Conservation (phyloP, 1,140 invertebrate species). For the Fragariocoptes setiger region DNA sequence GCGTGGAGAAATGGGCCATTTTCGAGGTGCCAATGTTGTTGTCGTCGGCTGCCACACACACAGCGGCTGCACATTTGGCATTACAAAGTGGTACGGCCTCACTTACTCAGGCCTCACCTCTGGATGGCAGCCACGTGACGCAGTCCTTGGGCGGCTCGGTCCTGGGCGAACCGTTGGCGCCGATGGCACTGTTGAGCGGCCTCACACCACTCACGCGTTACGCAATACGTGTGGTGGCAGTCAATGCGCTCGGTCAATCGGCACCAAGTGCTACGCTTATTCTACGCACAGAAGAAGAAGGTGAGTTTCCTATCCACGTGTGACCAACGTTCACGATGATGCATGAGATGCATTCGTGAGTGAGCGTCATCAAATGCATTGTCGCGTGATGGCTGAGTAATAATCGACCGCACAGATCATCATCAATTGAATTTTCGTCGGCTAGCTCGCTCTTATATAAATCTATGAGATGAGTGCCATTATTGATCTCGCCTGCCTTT, state of each 20-base stretch:
- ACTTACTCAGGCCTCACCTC: background rate
- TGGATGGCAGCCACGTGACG: background rate
- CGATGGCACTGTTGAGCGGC: conserved; percentile 10
- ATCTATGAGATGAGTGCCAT: background rate
- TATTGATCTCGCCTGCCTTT: background rate
- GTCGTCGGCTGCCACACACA: background rate
- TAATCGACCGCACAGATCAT: too few species aligned
- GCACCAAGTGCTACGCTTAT: conserved; percentile 63
- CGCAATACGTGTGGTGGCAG: conserved; percentile 60
- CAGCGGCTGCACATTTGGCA: background rate
- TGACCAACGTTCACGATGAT: too few species aligned
- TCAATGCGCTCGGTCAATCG: conserved; percentile 68
- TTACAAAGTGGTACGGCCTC: background rate
- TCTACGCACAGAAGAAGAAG: conserved; percentile 72
- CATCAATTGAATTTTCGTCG: too few species aligned
- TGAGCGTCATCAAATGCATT: too few species aligned
- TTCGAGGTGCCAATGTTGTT: background rate
- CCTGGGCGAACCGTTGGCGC: conserved; percentile 1
- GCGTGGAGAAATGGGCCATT: too few species aligned
- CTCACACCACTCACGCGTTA: conserved; percentile 64
- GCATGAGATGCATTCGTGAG: too few species aligned
- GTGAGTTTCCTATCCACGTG: too few species aligned
- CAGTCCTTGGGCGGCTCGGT: background rate
- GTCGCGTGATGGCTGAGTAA: too few species aligned
- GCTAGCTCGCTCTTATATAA: too few species aligned